Evolutionary conservation across 2,888 invertebrate species (phyloP).

Genomic region (Xiphydria camelus): DNA sequence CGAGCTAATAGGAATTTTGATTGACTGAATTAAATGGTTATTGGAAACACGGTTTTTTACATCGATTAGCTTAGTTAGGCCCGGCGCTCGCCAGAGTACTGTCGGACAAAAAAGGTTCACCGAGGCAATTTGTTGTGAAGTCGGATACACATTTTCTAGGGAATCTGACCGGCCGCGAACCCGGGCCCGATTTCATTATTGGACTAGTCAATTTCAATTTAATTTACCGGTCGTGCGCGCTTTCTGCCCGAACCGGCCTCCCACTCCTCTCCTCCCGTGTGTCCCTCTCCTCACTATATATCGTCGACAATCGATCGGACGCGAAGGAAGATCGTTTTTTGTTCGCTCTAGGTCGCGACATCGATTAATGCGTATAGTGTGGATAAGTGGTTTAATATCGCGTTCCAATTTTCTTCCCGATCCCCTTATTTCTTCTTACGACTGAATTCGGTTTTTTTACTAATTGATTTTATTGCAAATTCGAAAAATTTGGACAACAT

Average conservation of each 20-base stretch:
- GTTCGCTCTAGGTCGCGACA: not conserved
- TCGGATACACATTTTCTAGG: conserved; percentile 45
- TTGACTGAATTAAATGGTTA: conserved; percentile 58
- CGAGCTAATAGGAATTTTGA: conserved; percentile 57
- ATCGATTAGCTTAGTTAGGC: conserved; percentile 47
- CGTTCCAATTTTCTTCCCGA: too few species aligned
- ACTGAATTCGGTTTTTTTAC: too few species aligned
- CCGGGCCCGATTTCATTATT: conserved; percentile 42
- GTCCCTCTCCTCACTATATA: too few species aligned
- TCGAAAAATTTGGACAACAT: too few species aligned
- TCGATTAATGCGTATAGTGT: not conserved
- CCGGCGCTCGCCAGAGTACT: conserved; percentile 14
- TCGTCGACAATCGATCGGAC: too few species aligned
- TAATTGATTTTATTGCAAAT: too few species aligned
- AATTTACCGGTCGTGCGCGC: conserved; percentile 33
- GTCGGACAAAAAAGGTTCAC: conserved; percentile 27
- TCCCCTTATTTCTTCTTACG: too few species aligned
- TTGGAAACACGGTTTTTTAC: conserved; percentile 51
- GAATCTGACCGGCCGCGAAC: too few species aligned
- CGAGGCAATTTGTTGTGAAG: conserved; percentile 44
- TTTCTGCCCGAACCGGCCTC: not conserved
- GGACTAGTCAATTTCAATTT: conserved; percentile 44
- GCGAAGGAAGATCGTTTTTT: too few species aligned
- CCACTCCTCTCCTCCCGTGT: too few species aligned
- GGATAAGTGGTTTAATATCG: too few species aligned